Percentiles rank a stretch among this genome's conserved stretches.
Evolutionary conservation across 2,888 invertebrate species (phyloP).

Genomic region (Agrotis puta): DNA sequence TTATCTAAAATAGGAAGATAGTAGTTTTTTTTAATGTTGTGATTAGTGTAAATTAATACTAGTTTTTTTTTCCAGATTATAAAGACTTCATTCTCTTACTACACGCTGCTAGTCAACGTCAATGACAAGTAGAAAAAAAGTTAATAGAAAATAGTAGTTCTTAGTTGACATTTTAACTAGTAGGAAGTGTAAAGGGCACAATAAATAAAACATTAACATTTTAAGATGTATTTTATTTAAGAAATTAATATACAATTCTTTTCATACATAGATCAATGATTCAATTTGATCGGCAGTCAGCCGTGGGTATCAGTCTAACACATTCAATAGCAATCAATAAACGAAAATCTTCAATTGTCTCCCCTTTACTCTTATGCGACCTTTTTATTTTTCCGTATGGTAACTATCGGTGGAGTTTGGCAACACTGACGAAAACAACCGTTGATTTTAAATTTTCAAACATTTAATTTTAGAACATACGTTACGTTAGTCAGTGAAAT

Average conservation of each 20-base stretch:
- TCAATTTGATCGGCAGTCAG: conserved; percentile 78
- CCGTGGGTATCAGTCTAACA: conserved; percentile 80
- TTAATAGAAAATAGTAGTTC: background rate
- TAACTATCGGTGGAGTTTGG: conserved; percentile 69
- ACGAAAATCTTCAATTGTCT: conserved; percentile 57
- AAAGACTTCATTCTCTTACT: conserved; percentile 88
- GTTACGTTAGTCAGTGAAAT: background rate
- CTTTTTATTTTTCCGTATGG: conserved; percentile 58
- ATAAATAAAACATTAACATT: conserved; percentile 67
- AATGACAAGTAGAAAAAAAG: conserved; percentile 75
- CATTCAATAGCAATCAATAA: conserved; percentile 71
- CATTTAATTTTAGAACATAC: background rate
- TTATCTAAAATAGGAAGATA: background rate
- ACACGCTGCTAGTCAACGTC: conserved; percentile 84
- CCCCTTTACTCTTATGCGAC: conserved; percentile 68
- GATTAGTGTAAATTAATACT: background rate
- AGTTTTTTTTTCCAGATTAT: conserved; percentile 81
- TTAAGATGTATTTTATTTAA: conserved; percentile 89
- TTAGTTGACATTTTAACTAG: background rate
- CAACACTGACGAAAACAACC: conserved; percentile 56
- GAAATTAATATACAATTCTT: conserved; percentile 90
- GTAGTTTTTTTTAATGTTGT: too few species aligned
- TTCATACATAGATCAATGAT: conserved; percentile 86
- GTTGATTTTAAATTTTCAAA: conserved; percentile 39
- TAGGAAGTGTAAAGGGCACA: background rate